Evolutionary conservation across 2,888 invertebrate genomes (phyloP), one percentile per base, ranked within the genome.

Genomic region (Erebia palarica): DNA sequence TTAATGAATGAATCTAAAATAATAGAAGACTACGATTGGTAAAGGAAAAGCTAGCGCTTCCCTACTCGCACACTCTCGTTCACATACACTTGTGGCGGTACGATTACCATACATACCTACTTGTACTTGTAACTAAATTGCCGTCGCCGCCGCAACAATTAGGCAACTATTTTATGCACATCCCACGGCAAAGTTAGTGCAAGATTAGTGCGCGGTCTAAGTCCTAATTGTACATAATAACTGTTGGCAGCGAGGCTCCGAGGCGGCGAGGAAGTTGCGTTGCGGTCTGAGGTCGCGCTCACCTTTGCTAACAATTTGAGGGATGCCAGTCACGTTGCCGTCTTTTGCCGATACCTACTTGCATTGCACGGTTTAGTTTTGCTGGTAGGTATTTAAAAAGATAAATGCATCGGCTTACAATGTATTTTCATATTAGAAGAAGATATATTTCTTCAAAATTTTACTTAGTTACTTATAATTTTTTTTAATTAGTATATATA

Each of bases 131-230:
- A 14, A 59, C 59, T 59, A 67, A 51, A 49, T 58, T 49, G 68
- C 61, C 49, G 60, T 61, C 61, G 57, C 65, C 53, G 95, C 85
- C 97, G 97, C 10, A 97, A 97, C 78, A 84, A 83, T 85, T 83
- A 83, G 77, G 79, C 76, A 78, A 85, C 85, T 84, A 86, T 86
- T 86, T 82, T 78, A 79, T 78, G 78, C 80, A 80, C 78, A 82
- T 79, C 78, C 75, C 68, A 75, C 79, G 79, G 73, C 75, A 73
- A 85, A 90, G 82, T 88, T 87, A 78, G 82, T 75, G 78, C 82
- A 86, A 89, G 87, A 90, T 90, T 90, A 89, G 88, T 82, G 82
- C 83, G 84, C 84, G 83, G 83, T 86, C 84, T 85, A 82, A 85
- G 86, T 84, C 83, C 84, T 91, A 91, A 91, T 91, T 89, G 88